Conservation (phyloP, 1,140 invertebrate species). For the Apocrypta bakeri region DNA sequence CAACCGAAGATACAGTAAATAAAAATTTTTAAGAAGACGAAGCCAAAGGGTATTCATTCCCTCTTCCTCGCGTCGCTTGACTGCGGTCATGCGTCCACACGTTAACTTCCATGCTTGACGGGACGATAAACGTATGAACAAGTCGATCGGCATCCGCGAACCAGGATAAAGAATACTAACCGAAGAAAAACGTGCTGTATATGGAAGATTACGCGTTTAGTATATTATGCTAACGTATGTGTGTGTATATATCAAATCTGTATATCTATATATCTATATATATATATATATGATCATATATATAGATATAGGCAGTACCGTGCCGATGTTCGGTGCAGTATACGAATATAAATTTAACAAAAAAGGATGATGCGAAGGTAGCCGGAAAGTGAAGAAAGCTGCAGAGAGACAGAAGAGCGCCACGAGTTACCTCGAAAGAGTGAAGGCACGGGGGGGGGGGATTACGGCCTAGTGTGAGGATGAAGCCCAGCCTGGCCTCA, state of each 20-base stretch:
- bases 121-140: not conserved
- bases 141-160: not conserved
- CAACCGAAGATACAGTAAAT: conserved; percentile 15
- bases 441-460: conserved; percentile 53
- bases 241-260: conserved; percentile 5
- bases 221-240: conserved; percentile 25
- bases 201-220: conserved; percentile 10
- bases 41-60: conserved; percentile 15
- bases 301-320: not conserved
- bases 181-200: not conserved
- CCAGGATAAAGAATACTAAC: not conserved
- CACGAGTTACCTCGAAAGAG: conserved; percentile 55
- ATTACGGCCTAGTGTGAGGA: conserved; percentile 71
- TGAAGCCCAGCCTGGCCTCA: conserved; percentile 72
- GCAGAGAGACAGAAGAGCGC: conserved; percentile 25
- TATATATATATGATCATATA: conserved; percentile 34
- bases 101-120: not conserved
- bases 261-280: conserved; percentile 40
- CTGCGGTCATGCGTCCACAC: not conserved
- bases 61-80: conserved; percentile 17
- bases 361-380: conserved; percentile 10
- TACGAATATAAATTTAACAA: conserved; percentile 40
- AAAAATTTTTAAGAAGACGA: conserved; percentile 9
- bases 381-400: conserved; percentile 19
- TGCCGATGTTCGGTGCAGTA: conserved; percentile 39